Evolutionary conservation across 2,888 invertebrate genomes (phyloP), one percentile per base, ranked within the genome.

Genomic region (Ceratothoa steindachneri): DNA sequence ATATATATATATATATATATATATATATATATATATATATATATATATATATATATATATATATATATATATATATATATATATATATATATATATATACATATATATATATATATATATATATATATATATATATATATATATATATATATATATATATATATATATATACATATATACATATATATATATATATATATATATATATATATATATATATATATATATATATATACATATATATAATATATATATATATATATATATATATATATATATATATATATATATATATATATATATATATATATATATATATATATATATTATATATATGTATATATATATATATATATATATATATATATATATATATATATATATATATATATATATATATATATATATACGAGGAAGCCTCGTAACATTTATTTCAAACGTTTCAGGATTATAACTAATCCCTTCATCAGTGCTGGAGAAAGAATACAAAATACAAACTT

Each of bases 81-180:
- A 71, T 19, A 71, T 19, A 71, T 19, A 71, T 19, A 71, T 19
- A 71, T 19, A 71, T 24, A 71, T 65, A 71, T 51, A 71, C 27
- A 71, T 19, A 71, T 29, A 30, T 51, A 71, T 27, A 65, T 51
- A 71, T 31, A 65, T 51, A 65, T 51, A 65, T 60, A 70, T 60
- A 55, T 60, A 60, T 60, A 55, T 60, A 60, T 60, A 24, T 30
- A 70, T 29, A 55, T 60, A 70, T 29, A 70, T 29, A 70, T 30
- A 70, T 60, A 70, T 60, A 70, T 60, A 70, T 22, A 70, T 60
- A 70, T 60, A 70, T 60, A 70, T 30, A 70, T 60, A 70, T 60
- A 70, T 60, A 70, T 30, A 70, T 60, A 70, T 60, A 70, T 67
- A 67, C 24, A 67, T 67, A 67, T 67, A 67, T 67, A 67, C 30